Conservation (phyloP, 2,797 vertebrate species). For the Scyliorhinus canicula region DNA sequence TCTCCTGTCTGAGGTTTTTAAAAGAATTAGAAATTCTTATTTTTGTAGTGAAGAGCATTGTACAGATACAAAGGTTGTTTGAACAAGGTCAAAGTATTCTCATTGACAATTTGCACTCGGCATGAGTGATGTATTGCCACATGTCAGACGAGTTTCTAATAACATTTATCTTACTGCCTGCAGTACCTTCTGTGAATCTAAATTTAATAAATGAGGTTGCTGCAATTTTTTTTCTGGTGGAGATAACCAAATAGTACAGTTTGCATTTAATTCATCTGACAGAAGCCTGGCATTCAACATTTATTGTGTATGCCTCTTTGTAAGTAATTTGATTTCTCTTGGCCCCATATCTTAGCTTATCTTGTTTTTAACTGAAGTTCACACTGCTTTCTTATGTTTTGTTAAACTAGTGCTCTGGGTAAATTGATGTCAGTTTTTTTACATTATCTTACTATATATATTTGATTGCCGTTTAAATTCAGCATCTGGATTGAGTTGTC, state of each 20-base stretch:
- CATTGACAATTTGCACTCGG: not conserved
- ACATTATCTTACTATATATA: not conserved
- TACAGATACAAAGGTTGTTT: not conserved
- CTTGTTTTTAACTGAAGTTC: not conserved
- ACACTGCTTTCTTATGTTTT: not conserved
- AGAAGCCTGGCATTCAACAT: not conserved
- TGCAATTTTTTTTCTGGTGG: not conserved
- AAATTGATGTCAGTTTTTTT: not conserved
- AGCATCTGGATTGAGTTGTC: not conserved
- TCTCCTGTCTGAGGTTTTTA: not conserved
- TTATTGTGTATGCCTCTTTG: not conserved
- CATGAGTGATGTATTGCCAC: constrained; percentile 6
- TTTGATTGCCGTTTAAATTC: not conserved
- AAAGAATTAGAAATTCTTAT: not conserved
- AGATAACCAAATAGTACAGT: constrained; percentile 20
- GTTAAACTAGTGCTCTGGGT: not conserved
- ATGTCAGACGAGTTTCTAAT: not conserved
- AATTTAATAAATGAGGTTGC: not conserved
- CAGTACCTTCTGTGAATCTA: not conserved
- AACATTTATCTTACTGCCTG: constrained; percentile 21
- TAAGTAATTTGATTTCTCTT: not conserved
- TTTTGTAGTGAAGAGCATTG: not conserved
- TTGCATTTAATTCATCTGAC: not conserved
- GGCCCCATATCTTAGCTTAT: not conserved
- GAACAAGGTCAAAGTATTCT: not conserved